Evolutionary conservation across 2,797 vertebrate genomes (phyloP), one percentile per base, ranked within the genome.

Genomic region (Acanthurus lineatus): DNA sequence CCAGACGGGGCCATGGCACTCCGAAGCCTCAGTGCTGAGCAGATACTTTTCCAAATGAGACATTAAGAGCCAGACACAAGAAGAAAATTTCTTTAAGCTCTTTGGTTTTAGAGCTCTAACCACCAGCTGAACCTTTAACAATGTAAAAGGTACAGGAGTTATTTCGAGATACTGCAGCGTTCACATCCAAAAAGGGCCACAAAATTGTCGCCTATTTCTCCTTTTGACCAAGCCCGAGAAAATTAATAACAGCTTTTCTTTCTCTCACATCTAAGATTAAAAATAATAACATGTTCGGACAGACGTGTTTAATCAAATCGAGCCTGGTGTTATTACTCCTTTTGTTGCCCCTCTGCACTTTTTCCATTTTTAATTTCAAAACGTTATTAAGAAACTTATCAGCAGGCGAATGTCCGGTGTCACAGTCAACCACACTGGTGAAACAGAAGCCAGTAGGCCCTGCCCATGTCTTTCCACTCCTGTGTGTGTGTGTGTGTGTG

Each of bases 31-130:
- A 15, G 20, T 62, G 15, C 56, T 65, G 44, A 58, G 51, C 70
- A 73, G 22, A 77, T 85, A 70, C 77, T 67, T 83, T 75, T 74
- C 45, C 53, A 56, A 82, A 76, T 56, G 49, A 84, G 35, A 49
- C n/a, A n/a, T 52, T 57, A 62, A 19, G 57, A 62, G 38, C 3
- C 70, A 82, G 76, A 79, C 47, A 47, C 47, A 72, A 70, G 22
- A 56, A 16, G 22, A 67, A 14, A 57, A 14, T 19, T 52, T 73
- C 53, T 68, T 60, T 49, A 40, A 77, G 62, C n/a, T 54, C 48
- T 4, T 67, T 42, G 40, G 16, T 42, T 62, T 77, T 52, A 77
- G 20, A 69, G 17, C 48, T 16, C 5, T 32, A 32, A 42, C 72
- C 10, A 4, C 40, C 20, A 48, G 10, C 32, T 57, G 45, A 73